These are phyloP conservation scores for Aphaenogaster ashmeadi DNA, from an alignment of 1,140 invertebrate genomes.

Conservation along the genomic window DNA sequence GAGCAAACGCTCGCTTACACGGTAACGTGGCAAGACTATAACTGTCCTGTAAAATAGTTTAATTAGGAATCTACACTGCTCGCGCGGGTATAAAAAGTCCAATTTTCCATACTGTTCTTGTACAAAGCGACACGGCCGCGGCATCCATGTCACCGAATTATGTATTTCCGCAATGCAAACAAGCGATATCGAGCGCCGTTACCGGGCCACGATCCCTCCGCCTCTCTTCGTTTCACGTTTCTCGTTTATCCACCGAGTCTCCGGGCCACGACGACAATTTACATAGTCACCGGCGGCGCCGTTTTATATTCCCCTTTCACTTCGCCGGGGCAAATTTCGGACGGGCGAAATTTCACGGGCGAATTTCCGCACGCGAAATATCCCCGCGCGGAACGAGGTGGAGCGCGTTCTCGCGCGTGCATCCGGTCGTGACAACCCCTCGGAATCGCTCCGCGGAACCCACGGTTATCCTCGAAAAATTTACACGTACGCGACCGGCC, in stretches of 20 bases:
- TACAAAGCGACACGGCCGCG: not conserved
- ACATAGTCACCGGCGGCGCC: constrained; percentile 50
- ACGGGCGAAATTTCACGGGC: constrained; percentile 55
- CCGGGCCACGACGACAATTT: constrained; percentile 60
- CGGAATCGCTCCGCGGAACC: not conserved
- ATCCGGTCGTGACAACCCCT: constrained; percentile 19
- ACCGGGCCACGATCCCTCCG: constrained; percentile 12
- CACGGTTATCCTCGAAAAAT: constrained; percentile 69
- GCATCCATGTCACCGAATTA: constrained; percentile 9
- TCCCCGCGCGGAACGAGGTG: constrained; percentile 51
- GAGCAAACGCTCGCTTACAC: not conserved
- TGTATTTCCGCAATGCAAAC: constrained; percentile 48
- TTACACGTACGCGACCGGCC: constrained; percentile 65
- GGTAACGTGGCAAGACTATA: not conserved
- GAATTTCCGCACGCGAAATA: constrained; percentile 61
- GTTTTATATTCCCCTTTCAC: constrained; percentile 67
- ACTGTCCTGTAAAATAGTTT: not conserved
- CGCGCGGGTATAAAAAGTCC: not conserved
- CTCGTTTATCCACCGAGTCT: constrained; percentile 55
- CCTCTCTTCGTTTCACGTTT: constrained; percentile 18
- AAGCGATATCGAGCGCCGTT: constrained; percentile 50
- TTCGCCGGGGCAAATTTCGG: constrained; percentile 40
- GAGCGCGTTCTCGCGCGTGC: not conserved
- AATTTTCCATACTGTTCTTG: not conserved
- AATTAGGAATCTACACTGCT: not conserved